phyloP scores from a whole-genome alignment of 2,888 invertebrate species.

The Diplazon laetatorius region DNA sequence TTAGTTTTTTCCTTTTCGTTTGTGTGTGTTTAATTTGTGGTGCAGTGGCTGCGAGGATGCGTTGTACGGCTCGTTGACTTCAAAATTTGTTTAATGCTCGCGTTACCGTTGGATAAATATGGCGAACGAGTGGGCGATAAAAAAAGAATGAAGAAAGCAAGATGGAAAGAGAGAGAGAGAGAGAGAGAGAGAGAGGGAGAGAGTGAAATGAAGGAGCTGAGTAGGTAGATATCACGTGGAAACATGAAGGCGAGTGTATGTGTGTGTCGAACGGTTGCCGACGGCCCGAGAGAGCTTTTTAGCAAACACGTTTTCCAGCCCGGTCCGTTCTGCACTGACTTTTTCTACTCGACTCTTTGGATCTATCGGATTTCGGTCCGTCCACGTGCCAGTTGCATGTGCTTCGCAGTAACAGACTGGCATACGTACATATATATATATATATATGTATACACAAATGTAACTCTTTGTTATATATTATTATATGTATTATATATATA shows the following conservation, averaged over 20 bases:
- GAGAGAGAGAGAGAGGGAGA: background rate
- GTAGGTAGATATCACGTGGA: background rate
- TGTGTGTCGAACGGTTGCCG: constrained; percentile 21
- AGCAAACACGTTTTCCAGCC: constrained; percentile 41
- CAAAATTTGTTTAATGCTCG: constrained; percentile 30
- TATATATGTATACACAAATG: no score
- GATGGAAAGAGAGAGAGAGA: constrained; percentile 4
- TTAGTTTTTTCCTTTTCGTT: no score
- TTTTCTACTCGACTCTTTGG: constrained; percentile 19
- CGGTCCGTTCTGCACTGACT: constrained; percentile 1
- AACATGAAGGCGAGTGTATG: background rate
- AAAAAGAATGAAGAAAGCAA: background rate
- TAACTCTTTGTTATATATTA: no score
- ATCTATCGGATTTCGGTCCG: constrained; percentile 21
- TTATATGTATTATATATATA: background rate
- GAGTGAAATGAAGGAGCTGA: constrained; percentile 1
- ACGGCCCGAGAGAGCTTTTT: constrained; percentile 41
- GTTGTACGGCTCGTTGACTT: constrained; percentile 30
- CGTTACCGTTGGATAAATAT: constrained; percentile 21
- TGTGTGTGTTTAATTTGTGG: background rate
- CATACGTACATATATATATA: no score
- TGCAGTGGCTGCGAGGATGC: background rate
- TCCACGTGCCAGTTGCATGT: background rate
- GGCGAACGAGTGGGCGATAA: background rate
- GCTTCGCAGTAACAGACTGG: background rate